These are phyloP conservation scores for Oncorhynchus kisutch DNA, from an alignment of 2,113 vertebrate species.

Conservation along the genomic window DNA sequence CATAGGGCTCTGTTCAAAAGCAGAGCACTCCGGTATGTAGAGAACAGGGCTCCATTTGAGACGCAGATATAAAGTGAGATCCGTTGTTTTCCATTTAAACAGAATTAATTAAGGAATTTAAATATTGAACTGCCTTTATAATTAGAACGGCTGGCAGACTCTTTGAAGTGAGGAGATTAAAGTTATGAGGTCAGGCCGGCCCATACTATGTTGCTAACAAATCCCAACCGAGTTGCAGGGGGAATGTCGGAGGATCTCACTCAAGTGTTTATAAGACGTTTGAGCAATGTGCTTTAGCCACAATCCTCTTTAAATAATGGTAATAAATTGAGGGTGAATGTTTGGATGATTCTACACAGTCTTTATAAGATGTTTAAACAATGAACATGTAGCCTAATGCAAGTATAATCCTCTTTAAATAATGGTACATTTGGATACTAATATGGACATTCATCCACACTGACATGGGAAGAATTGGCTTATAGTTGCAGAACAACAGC, in stretches of 20 bases:
- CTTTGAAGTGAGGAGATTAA: constrained; percentile 26
- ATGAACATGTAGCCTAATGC: not conserved
- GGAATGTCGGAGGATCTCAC: not conserved
- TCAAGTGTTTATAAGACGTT: not conserved
- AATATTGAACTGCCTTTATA: constrained; percentile 40
- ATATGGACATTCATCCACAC: not conserved
- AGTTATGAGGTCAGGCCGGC: constrained; percentile 34
- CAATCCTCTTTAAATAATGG: not conserved
- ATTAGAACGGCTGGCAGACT: constrained; percentile 33
- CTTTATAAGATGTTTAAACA: not conserved
- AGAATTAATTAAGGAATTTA: constrained; percentile 45
- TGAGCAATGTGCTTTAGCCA: not conserved
- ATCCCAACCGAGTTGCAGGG: not conserved
- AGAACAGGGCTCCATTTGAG: not conserved
- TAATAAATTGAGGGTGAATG: not conserved
- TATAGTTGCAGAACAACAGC: not conserved
- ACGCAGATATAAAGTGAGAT: constrained; percentile 18
- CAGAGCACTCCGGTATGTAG: too few species aligned
- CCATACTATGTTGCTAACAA: constrained; percentile 41
- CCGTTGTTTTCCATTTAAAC: constrained; percentile 39
- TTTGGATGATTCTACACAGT: not conserved
- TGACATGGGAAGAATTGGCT: not conserved
- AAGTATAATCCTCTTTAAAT: not conserved
- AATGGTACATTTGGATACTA: not conserved
- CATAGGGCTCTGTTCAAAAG: too few species aligned